Evolutionary conservation across 2,888 invertebrate genomes (phyloP), one percentile per base, ranked within the genome.

Genomic region (Strigamia crassipes): DNA sequence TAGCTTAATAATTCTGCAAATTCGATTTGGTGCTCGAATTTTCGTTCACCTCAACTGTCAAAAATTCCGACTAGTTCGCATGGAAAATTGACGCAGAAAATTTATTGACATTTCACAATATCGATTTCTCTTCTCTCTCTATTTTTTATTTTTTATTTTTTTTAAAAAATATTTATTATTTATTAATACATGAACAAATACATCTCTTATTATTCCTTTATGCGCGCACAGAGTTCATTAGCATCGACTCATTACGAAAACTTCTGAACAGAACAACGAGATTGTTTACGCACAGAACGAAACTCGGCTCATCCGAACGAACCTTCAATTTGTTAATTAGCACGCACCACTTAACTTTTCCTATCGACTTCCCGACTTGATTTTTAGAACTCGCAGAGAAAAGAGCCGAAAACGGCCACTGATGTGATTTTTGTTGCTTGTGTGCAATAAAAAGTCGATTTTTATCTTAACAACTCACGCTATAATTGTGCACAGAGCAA

Each of bases 381-480:
- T 27, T 27, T 66, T 15, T 23, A 23, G 13, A 23, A 12, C 66
- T 3, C 13, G 51, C 12, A 51, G n/a, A 51, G 51, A n/a, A 51
- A 18, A 51, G 18, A 6, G 51, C 66, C 31, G 8, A 66, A 66
- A 66, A 66, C 31, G 66, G 66, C 66, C 23, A 23, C 66, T 66
- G 31, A 66, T 66, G 66, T 66, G 23, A 31, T 66, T 66, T 66
- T 66, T 66, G 23, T 23, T 66, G 66, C 66, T 66, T 18, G 66
- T 66, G 66, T 27, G 66, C 66, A 66, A 66, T 66, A 66, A 66
- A 66, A 31, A 66, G 27, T 10, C 21, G 66, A 66, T 66, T 31
- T 66, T 66, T 66, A 66, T 66, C 66, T 66, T 27, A 66, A 66
- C 31, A 9, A 66, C n/a, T 66, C 66, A 66, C 66, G 66, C 66